phyloP scores from a whole-genome alignment of 92 coral and sea anemone genomes.

The Ricordea florida region DNA sequence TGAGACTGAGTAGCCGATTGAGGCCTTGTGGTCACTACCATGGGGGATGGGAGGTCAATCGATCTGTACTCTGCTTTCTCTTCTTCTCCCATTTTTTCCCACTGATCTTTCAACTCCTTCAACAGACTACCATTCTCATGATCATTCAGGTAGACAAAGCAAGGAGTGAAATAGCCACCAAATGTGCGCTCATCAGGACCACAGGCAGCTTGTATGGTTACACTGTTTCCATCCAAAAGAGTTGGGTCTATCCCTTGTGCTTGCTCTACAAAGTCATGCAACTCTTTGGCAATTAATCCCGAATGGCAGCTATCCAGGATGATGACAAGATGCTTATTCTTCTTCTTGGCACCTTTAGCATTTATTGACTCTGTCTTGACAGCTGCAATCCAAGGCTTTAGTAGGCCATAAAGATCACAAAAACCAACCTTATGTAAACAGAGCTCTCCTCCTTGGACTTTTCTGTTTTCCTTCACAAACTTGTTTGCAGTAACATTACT shows the following conservation, averaged over 20 bases:
- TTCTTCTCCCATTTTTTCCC: constrained; percentile 34
- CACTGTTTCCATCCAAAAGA: constrained; percentile 26
- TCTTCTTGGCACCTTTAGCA: background rate
- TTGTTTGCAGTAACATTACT: background rate
- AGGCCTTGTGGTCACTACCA: constrained; percentile 39
- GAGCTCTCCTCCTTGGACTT: constrained; percentile 69
- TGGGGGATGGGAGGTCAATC: constrained; percentile 49
- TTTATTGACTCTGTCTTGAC: constrained; percentile 19
- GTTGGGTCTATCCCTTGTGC: background rate
- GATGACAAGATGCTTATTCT: constrained; percentile 63
- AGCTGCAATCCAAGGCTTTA: constrained; percentile 64
- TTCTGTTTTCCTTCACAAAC: background rate
- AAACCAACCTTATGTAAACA: constrained; percentile 51
- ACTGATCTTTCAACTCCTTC: constrained; percentile 3
- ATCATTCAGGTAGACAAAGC: constrained; percentile 50
- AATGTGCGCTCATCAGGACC: constrained; percentile 24
- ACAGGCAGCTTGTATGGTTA: constrained; percentile 78
- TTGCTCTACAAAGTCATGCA: background rate
- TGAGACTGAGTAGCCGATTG: too few species aligned
- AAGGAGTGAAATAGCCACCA: constrained; percentile 72
- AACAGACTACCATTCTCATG: constrained; percentile 14
- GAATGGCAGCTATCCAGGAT: constrained; percentile 69
- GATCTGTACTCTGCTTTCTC: constrained; percentile 1
- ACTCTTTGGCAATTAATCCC: constrained; percentile 56
- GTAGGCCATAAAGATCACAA: constrained; percentile 64